Percentiles rank a stretch among this genome's conserved stretches.
Evolutionary conservation across 2,113 vertebrate genomes (phyloP).

Genomic region (Pelecanus crispus): DNA sequence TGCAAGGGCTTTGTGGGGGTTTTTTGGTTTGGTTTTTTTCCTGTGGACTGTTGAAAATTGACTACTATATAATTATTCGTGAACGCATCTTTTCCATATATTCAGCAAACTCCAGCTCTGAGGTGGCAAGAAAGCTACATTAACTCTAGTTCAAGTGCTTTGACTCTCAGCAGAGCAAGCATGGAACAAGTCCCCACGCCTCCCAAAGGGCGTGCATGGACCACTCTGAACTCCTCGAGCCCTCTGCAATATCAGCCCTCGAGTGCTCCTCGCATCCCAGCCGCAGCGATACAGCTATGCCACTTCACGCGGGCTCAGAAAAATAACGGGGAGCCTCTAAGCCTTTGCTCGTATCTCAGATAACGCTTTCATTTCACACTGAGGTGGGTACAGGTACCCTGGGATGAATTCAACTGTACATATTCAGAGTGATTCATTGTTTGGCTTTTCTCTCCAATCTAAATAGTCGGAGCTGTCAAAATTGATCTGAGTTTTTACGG

Average conservation of each 20-base stretch:
- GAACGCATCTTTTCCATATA: background rate
- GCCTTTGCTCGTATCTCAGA: background rate
- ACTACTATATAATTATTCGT: background rate
- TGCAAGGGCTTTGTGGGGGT: background rate
- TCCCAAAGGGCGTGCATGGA: background rate
- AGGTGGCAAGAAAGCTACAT: background rate
- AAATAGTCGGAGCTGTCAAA: constrained; percentile 65
- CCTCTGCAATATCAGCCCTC: background rate
- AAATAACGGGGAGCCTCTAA: background rate
- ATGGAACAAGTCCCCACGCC: background rate
- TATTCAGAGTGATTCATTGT: constrained; percentile 65
- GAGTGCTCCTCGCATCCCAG: background rate
- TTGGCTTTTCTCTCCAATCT: constrained; percentile 58
- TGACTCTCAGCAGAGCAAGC: background rate
- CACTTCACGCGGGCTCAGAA: background rate
- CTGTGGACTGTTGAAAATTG: background rate
- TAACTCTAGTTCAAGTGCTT: background rate
- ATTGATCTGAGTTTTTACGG: constrained; percentile 50
- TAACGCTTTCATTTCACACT: background rate
- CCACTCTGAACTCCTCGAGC: background rate
- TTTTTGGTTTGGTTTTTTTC: background rate
- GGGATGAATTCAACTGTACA: constrained; percentile 62
- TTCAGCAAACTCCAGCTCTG: background rate
- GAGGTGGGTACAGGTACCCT: constrained; percentile 48
- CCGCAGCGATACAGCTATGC: background rate